Base-by-base conservation (phyloP, 2,888 invertebrate species). In the Ferrisia virgata region DNA sequence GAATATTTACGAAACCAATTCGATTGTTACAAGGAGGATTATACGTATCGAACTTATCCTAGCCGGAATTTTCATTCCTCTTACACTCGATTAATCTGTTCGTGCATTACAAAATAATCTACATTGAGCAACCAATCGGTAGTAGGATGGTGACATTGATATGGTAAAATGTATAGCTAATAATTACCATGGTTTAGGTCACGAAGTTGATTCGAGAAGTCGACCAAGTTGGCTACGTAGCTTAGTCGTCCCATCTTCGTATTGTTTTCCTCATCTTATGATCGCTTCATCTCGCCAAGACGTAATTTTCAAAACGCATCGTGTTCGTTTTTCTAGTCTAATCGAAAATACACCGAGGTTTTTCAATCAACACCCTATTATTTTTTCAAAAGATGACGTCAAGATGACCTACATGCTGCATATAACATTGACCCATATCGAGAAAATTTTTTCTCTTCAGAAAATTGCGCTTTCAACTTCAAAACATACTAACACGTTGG, bases 71-170 rank as follows among this genome's bases (percentile, higher is more conserved):
- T 53, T 53, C 53, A 22, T 53, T 43, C 13, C 15, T 43, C 13
- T 11, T 15, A 13, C 8, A 47, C 47, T 43, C 2, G n/a, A 47
- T 47, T 47, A 47, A 47, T 47, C 47, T 47, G 47, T 47, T 13
- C 58, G 58, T 28, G 58, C 58, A 64, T 64, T 64, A 64, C 25
- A n/a, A 47, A 47, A 47, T 47, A 64, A 64, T 64, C 58, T 28
- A 28, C 58, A 64, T 64, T 64, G 53, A 11, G 53, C 28, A 64
- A 64, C 58, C 28, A 25, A 28, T 64, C 58, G 58, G 33, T 72
- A 18, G 33, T 72, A 31, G 72, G 72, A 72, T 72, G 72, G 72
- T 72, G 72, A 72, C 72, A 72, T 72, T 72, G 72, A 72, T 72
- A 72, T 72, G n/a, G 72, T 72, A 72, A 72, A 72, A 72, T 72